These are phyloP conservation scores for Loxodonta africana DNA, from an alignment of 2,113 vertebrate genomes.

Conservation along the genomic window DNA sequence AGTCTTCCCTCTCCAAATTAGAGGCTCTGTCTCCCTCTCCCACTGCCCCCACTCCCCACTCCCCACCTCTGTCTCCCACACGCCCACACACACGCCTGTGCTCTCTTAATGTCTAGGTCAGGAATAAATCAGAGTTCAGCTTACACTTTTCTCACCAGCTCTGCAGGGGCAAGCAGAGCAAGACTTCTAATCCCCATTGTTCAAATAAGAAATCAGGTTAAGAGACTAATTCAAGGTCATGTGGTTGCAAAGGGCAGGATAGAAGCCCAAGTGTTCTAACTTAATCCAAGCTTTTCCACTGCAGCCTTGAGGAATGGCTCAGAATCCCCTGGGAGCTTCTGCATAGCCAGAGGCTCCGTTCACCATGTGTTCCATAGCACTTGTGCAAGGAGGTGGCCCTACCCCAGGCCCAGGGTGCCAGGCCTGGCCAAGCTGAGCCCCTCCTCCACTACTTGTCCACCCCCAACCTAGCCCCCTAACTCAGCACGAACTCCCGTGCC, in stretches of 20 bases:
- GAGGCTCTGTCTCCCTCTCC: not conserved
- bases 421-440: not conserved
- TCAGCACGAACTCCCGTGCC: accelerated
- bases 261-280: not conserved
- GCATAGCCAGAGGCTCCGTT: not conserved
- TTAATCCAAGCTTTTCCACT: not conserved
- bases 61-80: not conserved
- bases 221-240: not conserved
- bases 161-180: not conserved
- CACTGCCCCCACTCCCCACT: accelerated
- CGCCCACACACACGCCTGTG: no score
- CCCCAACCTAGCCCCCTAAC: accelerated
- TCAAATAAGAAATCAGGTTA: not conserved
- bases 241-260: not conserved
- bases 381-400: no score
- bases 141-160: slow-evolving; percentile 36
- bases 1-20: not conserved
- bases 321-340: no score
- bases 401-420: not conserved
- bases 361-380: not conserved
- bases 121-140: not conserved
- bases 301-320: not conserved
- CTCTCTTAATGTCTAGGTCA: not conserved
- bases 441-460: not conserved
- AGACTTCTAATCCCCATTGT: not conserved